Evolutionary conservation across 2,797 vertebrate species (phyloP).

Genomic region (Yasuhikotakia modesta): DNA sequence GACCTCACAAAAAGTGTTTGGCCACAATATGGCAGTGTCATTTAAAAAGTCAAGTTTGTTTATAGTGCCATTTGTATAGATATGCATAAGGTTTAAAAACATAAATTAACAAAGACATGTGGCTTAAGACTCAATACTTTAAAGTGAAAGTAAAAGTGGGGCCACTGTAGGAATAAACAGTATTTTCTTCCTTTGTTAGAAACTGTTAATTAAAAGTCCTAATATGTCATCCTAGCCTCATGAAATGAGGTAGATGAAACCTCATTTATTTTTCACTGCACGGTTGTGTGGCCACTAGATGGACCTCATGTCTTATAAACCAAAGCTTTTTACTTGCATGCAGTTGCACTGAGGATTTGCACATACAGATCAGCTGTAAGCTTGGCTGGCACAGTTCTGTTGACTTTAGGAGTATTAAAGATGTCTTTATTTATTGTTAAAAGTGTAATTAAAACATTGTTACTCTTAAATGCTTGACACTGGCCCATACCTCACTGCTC

Average conservation of each 20-base stretch:
- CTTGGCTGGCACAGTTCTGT: constrained; percentile 30
- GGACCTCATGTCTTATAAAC: constrained; percentile 66
- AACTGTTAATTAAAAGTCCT: neutral
- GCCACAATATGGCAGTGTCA: neutral
- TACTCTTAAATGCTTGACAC: neutral
- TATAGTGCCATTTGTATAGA: neutral
- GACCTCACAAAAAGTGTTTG: neutral
- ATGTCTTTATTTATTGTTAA: neutral
- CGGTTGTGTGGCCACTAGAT: constrained; percentile 72
- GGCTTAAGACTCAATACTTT: neutral
- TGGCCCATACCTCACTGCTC: constrained; percentile 23
- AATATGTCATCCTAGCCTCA: neutral
- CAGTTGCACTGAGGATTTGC: constrained; percentile 12
- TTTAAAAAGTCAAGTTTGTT: neutral
- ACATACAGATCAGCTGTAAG: neutral
- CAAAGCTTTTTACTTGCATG: constrained; percentile 1
- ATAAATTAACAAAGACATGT: neutral
- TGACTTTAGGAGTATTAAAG: neutral
- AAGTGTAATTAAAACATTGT: neutral
- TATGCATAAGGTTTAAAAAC: neutral
- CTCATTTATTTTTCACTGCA: neutral
- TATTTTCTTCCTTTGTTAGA: neutral
- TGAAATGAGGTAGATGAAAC: neutral
- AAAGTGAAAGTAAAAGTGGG: too few relatives aligned
- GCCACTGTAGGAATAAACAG: neutral